Conservation (phyloP, 2,888 invertebrate genomes). For the Epirrhoe alternata region DNA sequence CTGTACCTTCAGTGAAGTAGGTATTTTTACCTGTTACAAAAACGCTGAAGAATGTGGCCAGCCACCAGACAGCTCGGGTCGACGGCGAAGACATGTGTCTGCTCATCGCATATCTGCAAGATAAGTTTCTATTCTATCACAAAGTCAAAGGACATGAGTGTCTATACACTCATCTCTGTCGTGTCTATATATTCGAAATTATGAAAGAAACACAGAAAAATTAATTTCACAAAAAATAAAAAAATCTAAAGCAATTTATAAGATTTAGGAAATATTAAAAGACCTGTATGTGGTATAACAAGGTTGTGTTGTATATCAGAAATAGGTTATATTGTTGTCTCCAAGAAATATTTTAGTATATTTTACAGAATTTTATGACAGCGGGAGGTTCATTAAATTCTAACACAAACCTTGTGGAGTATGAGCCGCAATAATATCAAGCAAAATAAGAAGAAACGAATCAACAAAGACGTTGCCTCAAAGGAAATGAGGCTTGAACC, state of each 20-base stretch:
- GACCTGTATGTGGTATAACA: slow-evolving; percentile 17
- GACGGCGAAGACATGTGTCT: slow-evolving; percentile 78
- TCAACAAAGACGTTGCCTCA: slow-evolving; percentile 63
- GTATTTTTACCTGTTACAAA: slow-evolving; percentile 72
- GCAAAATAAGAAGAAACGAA: slow-evolving; percentile 62
- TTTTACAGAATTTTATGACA: slow-evolving; percentile 33
- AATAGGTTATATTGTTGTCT: slow-evolving; percentile 16
- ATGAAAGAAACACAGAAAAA: slow-evolving; percentile 10
- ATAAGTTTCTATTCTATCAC: not conserved
- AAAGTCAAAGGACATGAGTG: too few relatives aligned
- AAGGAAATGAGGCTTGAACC: slow-evolving; percentile 64
- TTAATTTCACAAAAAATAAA: slow-evolving; percentile 6
- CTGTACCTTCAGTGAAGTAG: not conserved
- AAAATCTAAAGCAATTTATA: not conserved
- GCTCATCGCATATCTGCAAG: slow-evolving; percentile 64
- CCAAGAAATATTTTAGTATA: slow-evolving; percentile 19
- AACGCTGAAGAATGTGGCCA: slow-evolving; percentile 78
- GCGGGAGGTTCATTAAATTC: slow-evolving; percentile 54
- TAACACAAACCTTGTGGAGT: slow-evolving; percentile 55
- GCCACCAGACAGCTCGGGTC: slow-evolving; percentile 81
- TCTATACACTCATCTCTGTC: too few relatives aligned
- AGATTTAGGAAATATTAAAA: slow-evolving; percentile 15
- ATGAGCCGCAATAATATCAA: slow-evolving; percentile 59
- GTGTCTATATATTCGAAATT: too few relatives aligned
- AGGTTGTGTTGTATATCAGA: slow-evolving; percentile 15